Evolutionary conservation across 2,888 invertebrate species (phyloP).

Genomic region (Lamellibrachia columna): DNA sequence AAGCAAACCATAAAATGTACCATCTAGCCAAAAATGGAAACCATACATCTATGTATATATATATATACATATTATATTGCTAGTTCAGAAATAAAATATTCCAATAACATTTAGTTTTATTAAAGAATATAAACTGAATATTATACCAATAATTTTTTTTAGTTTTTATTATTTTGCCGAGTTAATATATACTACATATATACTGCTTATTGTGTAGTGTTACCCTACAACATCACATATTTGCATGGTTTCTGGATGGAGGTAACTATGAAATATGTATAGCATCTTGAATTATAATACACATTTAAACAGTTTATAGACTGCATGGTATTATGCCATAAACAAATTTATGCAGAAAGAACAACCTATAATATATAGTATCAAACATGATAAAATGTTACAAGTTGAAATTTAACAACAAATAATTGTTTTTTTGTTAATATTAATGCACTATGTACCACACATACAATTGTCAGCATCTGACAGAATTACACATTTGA

Average conservation of each 20-base stretch:
- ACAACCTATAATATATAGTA: no score
- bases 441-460: background rate
- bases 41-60: no score
- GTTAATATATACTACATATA: no score
- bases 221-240: background rate
- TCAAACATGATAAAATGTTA: background rate
- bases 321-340: background rate
- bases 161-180: no score
- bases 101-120: background rate
- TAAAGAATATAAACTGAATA: background rate
- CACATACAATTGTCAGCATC: background rate
- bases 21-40: no score
- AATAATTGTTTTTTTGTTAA: background rate
- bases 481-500: background rate
- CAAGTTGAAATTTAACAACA: background rate
- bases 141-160: no score
- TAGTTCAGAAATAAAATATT: background rate
- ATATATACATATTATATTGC: no score
- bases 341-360: no score
- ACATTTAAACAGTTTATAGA: background rate
- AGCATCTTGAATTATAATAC: background rate
- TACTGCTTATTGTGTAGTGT: no score
- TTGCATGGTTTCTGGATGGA: background rate
- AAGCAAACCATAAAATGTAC: no score
- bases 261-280: background rate